Conservation (phyloP, 2,797 vertebrate species). For the Eulemur albifrons region DNA sequence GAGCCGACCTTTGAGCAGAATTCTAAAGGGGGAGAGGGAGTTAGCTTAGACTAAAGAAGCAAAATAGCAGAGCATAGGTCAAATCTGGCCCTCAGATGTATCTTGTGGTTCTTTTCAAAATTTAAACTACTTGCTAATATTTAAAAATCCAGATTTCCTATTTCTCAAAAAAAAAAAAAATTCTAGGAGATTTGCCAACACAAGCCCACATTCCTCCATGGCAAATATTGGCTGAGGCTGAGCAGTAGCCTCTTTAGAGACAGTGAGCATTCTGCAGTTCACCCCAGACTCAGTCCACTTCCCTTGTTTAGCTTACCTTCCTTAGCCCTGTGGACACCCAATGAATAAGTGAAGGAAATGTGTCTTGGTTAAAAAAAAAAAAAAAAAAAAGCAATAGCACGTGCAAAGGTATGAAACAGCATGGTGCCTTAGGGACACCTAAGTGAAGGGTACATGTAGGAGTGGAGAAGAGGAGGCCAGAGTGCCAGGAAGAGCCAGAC, state of each 20-base stretch:
- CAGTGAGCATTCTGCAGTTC: not conserved
- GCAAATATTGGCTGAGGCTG: not conserved
- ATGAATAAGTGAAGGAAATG: not conserved
- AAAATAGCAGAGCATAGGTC: not conserved
- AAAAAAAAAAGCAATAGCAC: not conserved
- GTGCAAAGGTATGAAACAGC: not conserved
- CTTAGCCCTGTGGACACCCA: not conserved
- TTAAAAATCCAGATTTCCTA: not conserved
- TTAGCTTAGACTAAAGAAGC: not conserved
- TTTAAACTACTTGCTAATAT: not conserved
- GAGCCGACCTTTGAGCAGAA: not conserved
- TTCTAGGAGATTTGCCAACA: not conserved
- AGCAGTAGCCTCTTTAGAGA: no score
- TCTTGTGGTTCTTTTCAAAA: not conserved
- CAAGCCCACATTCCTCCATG: not conserved
- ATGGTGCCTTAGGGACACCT: not conserved
- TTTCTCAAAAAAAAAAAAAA: conserved; percentile 30
- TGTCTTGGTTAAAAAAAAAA: not conserved
- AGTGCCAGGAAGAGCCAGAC: not conserved
- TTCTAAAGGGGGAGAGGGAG: not conserved
- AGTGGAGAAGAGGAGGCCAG: not conserved
- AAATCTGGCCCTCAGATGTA: not conserved
- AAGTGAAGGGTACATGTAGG: not conserved
- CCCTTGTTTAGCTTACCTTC: not conserved
- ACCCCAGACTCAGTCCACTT: not conserved